phyloP scores from a whole-genome alignment of 2,888 invertebrate species.

The Heliconius ethilla region DNA sequence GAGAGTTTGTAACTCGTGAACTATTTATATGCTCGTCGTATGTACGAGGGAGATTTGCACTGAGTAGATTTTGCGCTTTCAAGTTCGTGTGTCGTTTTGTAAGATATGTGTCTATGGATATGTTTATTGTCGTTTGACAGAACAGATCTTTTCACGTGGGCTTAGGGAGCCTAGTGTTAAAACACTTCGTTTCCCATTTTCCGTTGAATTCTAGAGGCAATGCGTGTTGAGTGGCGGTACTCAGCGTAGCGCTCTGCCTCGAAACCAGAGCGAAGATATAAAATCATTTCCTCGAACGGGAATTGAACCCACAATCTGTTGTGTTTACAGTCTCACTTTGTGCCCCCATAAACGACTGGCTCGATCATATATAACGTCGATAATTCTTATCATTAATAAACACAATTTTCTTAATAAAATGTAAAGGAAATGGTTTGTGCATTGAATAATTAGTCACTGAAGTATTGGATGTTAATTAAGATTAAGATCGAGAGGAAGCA shows the following conservation, averaged over 20 bases:
- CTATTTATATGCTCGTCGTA: slow-evolving; percentile 25
- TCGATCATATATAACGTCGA: background rate
- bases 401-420: too few relatives aligned
- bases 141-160: background rate
- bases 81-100: background rate
- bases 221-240: too few relatives aligned
- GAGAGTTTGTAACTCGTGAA: slow-evolving; percentile 27
- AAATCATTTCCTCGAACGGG: too few relatives aligned
- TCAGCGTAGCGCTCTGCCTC: too few relatives aligned
- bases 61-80: background rate
- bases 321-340: too few relatives aligned
- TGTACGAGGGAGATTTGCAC: background rate
- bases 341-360: too few relatives aligned
- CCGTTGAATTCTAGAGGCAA: too few relatives aligned
- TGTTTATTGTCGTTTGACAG: background rate
- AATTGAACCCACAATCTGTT: too few relatives aligned
- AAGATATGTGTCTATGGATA: background rate
- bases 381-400: background rate
- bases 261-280: too few relatives aligned
- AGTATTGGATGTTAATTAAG: background rate
- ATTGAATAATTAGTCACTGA: background rate
- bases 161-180: too few relatives aligned
- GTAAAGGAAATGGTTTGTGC: background rate
- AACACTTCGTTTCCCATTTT: too few relatives aligned
- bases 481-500: background rate